Conservation (phyloP, 2,797 vertebrate genomes). For the Esox lucius region DNA sequence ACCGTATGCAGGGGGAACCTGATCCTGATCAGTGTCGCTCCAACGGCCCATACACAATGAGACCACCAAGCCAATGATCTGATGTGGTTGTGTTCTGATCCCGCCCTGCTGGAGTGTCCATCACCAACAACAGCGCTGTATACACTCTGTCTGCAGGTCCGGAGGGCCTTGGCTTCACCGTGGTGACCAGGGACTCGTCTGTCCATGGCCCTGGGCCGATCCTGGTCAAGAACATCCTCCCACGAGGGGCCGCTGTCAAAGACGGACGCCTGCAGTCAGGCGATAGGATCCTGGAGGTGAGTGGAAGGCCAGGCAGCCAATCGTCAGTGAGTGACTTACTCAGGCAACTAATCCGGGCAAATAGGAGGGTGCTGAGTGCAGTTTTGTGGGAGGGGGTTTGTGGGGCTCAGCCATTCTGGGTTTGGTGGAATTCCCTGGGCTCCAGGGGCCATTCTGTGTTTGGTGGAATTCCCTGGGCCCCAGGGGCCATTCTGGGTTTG, state of each 20-base stretch:
- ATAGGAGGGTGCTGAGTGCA: not conserved
- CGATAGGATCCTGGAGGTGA: slow-evolving; percentile 95
- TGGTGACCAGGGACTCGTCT: slow-evolving; percentile 95
- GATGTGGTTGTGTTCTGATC: no score
- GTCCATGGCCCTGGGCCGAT: slow-evolving; percentile 93
- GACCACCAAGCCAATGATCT: no score
- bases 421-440: no score
- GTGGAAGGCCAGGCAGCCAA: not conserved
- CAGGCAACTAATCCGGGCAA: not conserved
- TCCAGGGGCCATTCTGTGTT: no score
- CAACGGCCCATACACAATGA: no score
- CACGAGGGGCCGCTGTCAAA: slow-evolving; percentile 93
- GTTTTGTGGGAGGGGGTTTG: not conserved
- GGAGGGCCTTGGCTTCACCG: slow-evolving; percentile 96
- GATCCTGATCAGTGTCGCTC: no score
- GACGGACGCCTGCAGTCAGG: slow-evolving; percentile 94
- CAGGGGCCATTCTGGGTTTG: no score
- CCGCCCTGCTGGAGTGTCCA: no score
- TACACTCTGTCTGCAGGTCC: slow-evolving; percentile 81
- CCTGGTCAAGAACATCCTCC: slow-evolving; percentile 97
- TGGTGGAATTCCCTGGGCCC: no score
- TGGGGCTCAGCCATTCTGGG: not conserved
- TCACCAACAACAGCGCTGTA: no score
- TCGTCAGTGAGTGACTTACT: not conserved
- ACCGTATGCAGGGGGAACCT: no score